Conservation (phyloP, 2,797 vertebrate species). For the Muscicapa comitata region DNA sequence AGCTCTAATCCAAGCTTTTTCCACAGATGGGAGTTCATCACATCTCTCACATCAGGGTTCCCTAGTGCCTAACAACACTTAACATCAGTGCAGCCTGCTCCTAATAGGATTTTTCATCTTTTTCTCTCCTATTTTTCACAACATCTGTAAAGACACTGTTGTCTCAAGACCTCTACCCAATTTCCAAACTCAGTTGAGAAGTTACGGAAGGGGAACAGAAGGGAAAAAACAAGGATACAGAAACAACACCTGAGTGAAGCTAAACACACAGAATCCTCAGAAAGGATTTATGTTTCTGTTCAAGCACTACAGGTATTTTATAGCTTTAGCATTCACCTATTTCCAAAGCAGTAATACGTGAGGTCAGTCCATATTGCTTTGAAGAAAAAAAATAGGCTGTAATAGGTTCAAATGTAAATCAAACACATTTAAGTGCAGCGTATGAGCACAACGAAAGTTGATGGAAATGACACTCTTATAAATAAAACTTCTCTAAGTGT, state of each 20-base stretch:
- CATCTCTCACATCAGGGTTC: background rate
- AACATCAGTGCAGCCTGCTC: background rate
- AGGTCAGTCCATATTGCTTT: background rate
- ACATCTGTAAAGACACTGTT: background rate
- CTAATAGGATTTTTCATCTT: background rate
- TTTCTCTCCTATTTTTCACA: background rate
- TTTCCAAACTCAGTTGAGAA: background rate
- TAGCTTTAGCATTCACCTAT: background rate
- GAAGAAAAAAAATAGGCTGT: background rate
- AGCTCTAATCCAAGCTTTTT: background rate
- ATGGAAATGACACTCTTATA: background rate
- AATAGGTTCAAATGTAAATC: conserved; percentile 11
- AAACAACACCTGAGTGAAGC: background rate
- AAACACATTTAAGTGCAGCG: background rate
- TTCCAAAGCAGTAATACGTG: conserved; percentile 44
- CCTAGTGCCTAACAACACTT: background rate
- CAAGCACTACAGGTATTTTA: background rate
- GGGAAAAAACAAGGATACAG: background rate
- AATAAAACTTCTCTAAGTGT: background rate
- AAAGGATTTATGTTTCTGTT: conserved; percentile 3
- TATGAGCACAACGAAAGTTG: background rate
- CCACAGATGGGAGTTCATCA: background rate
- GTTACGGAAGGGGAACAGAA: background rate
- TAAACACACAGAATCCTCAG: background rate
- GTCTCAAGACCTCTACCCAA: background rate